Evolutionary conservation across 2,888 invertebrate species (phyloP), one percentile per base, ranked within the genome.

Genomic region (Acronicta psi): DNA sequence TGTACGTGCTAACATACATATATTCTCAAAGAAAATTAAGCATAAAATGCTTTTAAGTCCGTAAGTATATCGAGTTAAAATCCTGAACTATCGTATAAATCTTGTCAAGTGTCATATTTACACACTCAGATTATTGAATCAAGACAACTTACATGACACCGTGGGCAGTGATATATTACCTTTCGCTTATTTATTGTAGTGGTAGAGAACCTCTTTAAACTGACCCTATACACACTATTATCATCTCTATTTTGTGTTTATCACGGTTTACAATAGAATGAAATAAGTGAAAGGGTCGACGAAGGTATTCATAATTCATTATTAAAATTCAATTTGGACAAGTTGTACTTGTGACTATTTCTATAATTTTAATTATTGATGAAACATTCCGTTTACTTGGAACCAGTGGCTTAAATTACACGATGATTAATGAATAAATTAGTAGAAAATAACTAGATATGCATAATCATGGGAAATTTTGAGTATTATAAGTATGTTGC

Each of bases 141-240:
- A 52, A 50, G 54, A 75, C 70, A 76, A 58, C 47, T 70, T 65
- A 63, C 68, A 61, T 45, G 62, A 53, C 13, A 41, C 52, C 8
- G 62, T 76, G 50, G 64, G 57, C 56, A 36, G 43, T 63, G 77
- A 75, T 75, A 42, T 49, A 75, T 73, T 50, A 50, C 59, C 62
- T 55, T 60, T 65, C 40, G 38, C 46, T 54, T 76, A 73, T 75
- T 75, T 73, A 73, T 60, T 56, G 42, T 58, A 16, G 40, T 41
- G 16, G 37, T 43, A 40, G 23, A 50, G 25, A 34, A 46, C 23
- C 45, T 43, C 8, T 13, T 36, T 31, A 36, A 14, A 0, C 0
- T 1, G 13, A 16, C 38, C 2, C 36, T 13, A 11, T 6, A 18
- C 38, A 69, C 0, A n/a, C 36, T 25, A 56, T n/a, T 42, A 8